Conservation (phyloP, 92 coral and sea anemone species). For the Heteractis magnifica region DNA sequence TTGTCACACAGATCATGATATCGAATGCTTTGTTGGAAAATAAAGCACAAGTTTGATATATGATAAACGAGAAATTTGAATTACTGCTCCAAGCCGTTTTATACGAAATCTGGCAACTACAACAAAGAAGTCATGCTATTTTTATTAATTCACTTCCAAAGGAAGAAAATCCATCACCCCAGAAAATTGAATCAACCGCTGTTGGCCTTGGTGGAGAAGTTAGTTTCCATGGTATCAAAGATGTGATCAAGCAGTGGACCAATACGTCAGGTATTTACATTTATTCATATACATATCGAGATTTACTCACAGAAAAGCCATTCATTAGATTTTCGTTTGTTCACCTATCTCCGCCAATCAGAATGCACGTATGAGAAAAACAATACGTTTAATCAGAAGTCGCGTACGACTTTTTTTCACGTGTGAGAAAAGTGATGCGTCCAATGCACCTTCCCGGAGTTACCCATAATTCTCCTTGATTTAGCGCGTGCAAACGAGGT, state of each 20-base stretch:
- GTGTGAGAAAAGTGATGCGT: too few relatives aligned
- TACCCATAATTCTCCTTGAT: too few relatives aligned
- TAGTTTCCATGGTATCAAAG: constrained; percentile 64
- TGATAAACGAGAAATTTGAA: too few relatives aligned
- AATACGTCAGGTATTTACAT: constrained; percentile 42
- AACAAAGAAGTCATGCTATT: background rate
- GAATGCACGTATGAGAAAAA: background rate
- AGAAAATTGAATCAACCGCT: constrained; percentile 1
- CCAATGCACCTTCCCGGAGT: too few relatives aligned
- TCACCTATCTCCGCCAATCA: too few relatives aligned
- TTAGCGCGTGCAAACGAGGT: too few relatives aligned
- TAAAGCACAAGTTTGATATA: too few relatives aligned
- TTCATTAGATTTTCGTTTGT: background rate
- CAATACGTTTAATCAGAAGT: background rate
- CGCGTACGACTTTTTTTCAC: too few relatives aligned
- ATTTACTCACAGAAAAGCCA: background rate
- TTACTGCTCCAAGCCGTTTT: background rate
- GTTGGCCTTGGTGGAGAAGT: constrained; percentile 71
- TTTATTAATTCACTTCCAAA: background rate
- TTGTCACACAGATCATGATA: too few relatives aligned
- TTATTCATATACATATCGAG: background rate
- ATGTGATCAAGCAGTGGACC: constrained; percentile 70
- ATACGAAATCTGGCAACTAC: background rate
- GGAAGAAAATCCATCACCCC: background rate
- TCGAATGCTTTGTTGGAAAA: too few relatives aligned